phyloP scores from a whole-genome alignment of 2,113 vertebrate genomes.

The Ciconia stormi region DNA sequence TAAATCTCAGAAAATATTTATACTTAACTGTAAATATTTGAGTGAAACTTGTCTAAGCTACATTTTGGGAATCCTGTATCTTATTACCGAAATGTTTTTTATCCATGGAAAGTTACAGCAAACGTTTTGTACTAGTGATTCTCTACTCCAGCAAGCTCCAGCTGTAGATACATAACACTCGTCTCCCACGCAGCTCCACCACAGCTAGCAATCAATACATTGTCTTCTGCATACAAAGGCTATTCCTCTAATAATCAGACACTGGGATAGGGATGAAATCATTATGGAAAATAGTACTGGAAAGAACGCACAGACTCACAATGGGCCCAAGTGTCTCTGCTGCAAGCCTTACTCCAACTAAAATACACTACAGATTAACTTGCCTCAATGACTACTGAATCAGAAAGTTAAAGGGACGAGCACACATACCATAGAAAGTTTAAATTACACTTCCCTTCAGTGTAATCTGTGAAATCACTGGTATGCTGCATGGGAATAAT shows the following conservation, averaged over 20 bases:
- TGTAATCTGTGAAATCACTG: conserved; percentile 6
- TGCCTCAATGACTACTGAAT: neutral
- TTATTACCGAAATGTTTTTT: neutral
- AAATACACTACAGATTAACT: neutral
- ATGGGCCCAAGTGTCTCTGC: neutral
- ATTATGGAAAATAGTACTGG: neutral
- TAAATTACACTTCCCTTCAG: neutral
- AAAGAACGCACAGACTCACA: neutral
- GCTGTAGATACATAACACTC: neutral
- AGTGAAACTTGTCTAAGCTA: neutral
- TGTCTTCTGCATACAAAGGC: conserved; percentile 20
- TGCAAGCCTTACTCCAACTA: neutral
- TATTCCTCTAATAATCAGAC: neutral
- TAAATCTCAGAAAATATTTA: neutral
- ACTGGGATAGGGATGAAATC: neutral
- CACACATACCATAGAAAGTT: neutral
- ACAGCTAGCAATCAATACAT: conserved; percentile 6
- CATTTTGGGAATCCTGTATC: neutral
- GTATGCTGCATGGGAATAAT: neutral
- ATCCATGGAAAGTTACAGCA: neutral
- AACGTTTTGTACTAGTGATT: neutral
- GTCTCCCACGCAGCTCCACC: neutral
- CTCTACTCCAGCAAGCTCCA: conserved; percentile 7
- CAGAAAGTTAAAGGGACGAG: neutral
- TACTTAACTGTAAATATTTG: neutral